Percentiles rank a stretch among this genome's conserved stretches.
Evolutionary conservation across 2,797 vertebrate genomes (phyloP).

Genomic region (Craterocephalus amniculus): DNA sequence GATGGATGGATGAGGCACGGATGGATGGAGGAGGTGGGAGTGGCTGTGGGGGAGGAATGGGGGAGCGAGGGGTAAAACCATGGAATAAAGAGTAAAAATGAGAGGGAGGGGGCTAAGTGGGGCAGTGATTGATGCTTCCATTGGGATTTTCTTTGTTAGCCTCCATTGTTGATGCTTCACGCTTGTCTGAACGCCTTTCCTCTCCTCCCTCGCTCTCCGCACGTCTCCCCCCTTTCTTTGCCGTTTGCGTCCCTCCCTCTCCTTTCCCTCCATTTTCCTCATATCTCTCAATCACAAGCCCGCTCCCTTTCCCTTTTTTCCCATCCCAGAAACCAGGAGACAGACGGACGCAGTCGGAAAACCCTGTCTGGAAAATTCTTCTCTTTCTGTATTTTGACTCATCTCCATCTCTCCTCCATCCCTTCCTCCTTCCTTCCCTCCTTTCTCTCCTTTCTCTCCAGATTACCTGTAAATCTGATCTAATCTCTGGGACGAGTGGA

Average conservation of each 20-base stretch:
- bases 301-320: not conserved
- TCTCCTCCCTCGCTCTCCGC: slow-evolving; percentile 62
- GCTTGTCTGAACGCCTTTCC: slow-evolving; percentile 79
- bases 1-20: slow-evolving; percentile 49
- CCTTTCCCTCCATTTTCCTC: slow-evolving; percentile 62
- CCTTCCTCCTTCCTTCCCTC: slow-evolving; percentile 9
- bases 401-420: slow-evolving; percentile 17
- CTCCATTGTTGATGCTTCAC: slow-evolving; percentile 86
- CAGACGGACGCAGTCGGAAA: not conserved
- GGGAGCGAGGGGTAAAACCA: slow-evolving; percentile 40
- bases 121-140: slow-evolving; percentile 68
- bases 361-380: not conserved
- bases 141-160: slow-evolving; percentile 85
- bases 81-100: slow-evolving; percentile 52
- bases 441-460: not conserved
- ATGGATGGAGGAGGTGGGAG: slow-evolving; percentile 41
- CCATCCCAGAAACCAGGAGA: not conserved
- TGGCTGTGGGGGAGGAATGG: slow-evolving; percentile 25
- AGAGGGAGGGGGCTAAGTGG: slow-evolving; percentile 50
- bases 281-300: slow-evolving; percentile 11
- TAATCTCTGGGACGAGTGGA: not conserved
- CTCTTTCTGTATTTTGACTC: slow-evolving; percentile 15
- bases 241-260: slow-evolving; percentile 29
- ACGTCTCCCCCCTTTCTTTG: slow-evolving; percentile 17
- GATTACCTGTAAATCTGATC: not conserved